A percentile compares a stretch with the other conserved stretches of the same genome.
phyloP scores from a whole-genome alignment of 2,113 vertebrate species.

The Laticauda laticaudata region DNA sequence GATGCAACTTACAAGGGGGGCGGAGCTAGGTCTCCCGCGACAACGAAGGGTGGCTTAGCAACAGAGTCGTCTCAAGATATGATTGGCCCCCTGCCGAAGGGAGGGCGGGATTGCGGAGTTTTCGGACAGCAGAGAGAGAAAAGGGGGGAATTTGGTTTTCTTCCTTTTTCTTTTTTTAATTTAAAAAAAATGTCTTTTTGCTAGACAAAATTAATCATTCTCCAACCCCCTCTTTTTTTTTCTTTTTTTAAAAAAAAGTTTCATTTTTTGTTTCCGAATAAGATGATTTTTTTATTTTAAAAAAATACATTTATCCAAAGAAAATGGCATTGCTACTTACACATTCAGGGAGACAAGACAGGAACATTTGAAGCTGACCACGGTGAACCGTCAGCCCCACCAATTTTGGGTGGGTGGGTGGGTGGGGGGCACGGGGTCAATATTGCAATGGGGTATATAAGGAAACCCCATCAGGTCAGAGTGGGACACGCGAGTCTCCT shows the following conservation, averaged over 20 bases:
- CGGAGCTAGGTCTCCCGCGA: conserved; percentile 59
- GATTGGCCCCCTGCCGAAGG: conserved; percentile 72
- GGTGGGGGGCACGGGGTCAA: background rate
- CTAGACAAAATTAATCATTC: background rate
- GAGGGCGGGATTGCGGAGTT: conserved; percentile 62
- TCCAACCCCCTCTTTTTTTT: background rate
- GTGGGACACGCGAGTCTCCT: background rate
- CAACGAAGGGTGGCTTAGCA: conserved; percentile 77
- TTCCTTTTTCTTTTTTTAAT: background rate
- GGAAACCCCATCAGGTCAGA: background rate
- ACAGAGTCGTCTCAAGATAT: conserved; percentile 80
- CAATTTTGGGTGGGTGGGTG: background rate
- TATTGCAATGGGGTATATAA: background rate
- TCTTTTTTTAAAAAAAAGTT: background rate
- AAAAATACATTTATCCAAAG: background rate
- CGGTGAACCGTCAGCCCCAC: background rate
- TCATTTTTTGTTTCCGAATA: background rate
- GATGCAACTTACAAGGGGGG: conserved; percentile 80
- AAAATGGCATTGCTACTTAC: background rate
- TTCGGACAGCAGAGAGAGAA: conserved; percentile 52
- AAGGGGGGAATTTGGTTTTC: conserved; percentile 40
- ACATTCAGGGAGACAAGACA: conserved; percentile 1
- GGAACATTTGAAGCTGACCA: background rate
- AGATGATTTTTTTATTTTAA: background rate
- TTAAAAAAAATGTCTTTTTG: background rate